Percentiles rank a stretch among this genome's conserved stretches.
These are phyloP conservation scores for Pterostichus niger DNA, from an alignment of 2,888 invertebrate species.

Conservation along the genomic window DNA sequence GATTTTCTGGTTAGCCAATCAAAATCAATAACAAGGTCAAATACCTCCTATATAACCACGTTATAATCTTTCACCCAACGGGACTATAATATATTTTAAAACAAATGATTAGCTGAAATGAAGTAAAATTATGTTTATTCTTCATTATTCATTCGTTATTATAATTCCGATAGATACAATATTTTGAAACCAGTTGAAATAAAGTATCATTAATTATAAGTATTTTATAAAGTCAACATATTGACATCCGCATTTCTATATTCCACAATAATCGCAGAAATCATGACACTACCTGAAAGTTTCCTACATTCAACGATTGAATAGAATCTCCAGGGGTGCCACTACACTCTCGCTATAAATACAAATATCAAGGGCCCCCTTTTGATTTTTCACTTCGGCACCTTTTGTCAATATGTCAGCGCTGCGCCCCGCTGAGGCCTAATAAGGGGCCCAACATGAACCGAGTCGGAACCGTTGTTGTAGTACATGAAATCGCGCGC, in stretches of 20 bases:
- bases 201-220: neutral
- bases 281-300: constrained; percentile 22
- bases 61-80: no score
- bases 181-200: neutral
- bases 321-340: constrained; percentile 71
- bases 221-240: constrained; percentile 14
- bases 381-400: constrained; percentile 77
- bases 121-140: no score
- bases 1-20: no score
- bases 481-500: neutral
- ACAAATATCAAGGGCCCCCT: constrained; percentile 74
- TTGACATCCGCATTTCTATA: neutral
- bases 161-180: neutral
- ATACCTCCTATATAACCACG: no score
- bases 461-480: neutral
- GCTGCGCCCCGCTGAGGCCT: constrained; percentile 56
- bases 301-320: neutral
- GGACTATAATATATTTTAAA: no score
- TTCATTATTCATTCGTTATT: no score
- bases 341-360: constrained; percentile 72
- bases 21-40: no score
- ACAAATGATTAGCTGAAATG: no score
- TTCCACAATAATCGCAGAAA: constrained; percentile 16
- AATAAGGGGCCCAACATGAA: constrained; percentile 55
- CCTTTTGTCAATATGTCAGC: constrained; percentile 75